Percentiles rank a stretch among this genome's conserved stretches.
These are phyloP conservation scores for Temnothorax curvispinosus DNA, from an alignment of 1,140 invertebrate genomes.

Conservation along the genomic window DNA sequence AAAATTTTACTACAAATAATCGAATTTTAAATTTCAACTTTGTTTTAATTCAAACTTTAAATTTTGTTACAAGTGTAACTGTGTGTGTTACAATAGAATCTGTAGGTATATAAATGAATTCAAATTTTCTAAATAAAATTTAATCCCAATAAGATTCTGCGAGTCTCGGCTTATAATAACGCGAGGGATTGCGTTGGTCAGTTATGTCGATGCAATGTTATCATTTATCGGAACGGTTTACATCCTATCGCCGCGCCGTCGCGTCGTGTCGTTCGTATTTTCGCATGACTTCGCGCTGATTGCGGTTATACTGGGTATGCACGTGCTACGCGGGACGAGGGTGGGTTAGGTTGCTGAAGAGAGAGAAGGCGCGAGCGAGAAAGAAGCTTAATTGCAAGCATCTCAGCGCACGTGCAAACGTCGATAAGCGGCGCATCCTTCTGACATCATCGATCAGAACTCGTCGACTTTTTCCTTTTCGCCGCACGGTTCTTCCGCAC, in stretches of 20 bases:
- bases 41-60: background rate
- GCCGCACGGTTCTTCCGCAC: slow-evolving; percentile 41
- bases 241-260: slow-evolving; percentile 8
- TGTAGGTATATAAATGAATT: background rate
- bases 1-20: background rate
- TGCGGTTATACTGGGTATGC: slow-evolving; percentile 21
- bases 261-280: background rate
- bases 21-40: background rate
- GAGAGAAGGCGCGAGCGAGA: background rate
- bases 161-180: background rate
- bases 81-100: background rate
- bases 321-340: slow-evolving; percentile 19
- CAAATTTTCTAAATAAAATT: background rate
- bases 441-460: slow-evolving; percentile 67
- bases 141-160: background rate
- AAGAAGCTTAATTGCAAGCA: slow-evolving; percentile 64
- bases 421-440: slow-evolving; percentile 57
- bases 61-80: background rate
- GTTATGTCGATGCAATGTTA: slow-evolving; percentile 35
- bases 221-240: slow-evolving; percentile 35
- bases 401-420: slow-evolving; percentile 58
- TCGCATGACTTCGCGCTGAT: background rate
- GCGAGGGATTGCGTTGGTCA: slow-evolving; percentile 1
- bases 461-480: slow-evolving; percentile 47
- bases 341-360: slow-evolving; percentile 2